Conservation (phyloP, 2,888 invertebrate species). For the Nezara viridula region DNA sequence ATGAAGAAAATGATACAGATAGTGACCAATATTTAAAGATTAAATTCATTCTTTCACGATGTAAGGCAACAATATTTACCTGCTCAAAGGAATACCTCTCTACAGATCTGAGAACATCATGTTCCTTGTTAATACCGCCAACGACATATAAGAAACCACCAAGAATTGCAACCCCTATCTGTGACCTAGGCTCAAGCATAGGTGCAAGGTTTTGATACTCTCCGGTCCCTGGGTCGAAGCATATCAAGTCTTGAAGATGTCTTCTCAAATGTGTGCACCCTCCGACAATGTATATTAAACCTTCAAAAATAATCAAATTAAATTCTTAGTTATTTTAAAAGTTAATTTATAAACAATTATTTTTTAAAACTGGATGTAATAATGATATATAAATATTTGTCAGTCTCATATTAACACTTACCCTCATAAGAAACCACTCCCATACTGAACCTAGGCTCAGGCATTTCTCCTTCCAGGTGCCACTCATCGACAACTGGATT, state of each 20-base stretch:
- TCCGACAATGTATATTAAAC: conserved; percentile 90
- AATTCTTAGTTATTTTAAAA: not conserved
- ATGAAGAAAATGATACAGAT: not conserved
- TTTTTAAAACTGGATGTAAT: too few species aligned
- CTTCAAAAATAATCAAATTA: conserved; percentile 69
- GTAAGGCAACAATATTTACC: conserved; percentile 70
- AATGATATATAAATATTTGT: too few species aligned
- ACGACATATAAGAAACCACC: conserved; percentile 88
- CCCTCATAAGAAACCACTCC: conserved; percentile 88
- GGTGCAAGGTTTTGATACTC: conserved; percentile 84
- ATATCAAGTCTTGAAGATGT: conserved; percentile 81
- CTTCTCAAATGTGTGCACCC: conserved; percentile 87
- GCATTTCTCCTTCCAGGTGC: conserved; percentile 83
- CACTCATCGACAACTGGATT: conserved; percentile 85
- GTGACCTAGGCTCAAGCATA: conserved; percentile 86
- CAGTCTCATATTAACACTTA: conserved; percentile 67
- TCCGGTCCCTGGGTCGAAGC: conserved; percentile 84
- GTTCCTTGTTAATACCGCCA: conserved; percentile 87
- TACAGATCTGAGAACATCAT: conserved; percentile 85
- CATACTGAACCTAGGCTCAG: conserved; percentile 91
- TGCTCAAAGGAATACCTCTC: conserved; percentile 86
- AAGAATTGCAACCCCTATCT: conserved; percentile 90
- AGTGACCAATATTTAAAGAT: not conserved
- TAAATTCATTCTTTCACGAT: not conserved
- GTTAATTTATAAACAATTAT: too few species aligned